Evolutionary conservation across 2,113 vertebrate genomes (phyloP).

Genomic region (Cariama cristata): DNA sequence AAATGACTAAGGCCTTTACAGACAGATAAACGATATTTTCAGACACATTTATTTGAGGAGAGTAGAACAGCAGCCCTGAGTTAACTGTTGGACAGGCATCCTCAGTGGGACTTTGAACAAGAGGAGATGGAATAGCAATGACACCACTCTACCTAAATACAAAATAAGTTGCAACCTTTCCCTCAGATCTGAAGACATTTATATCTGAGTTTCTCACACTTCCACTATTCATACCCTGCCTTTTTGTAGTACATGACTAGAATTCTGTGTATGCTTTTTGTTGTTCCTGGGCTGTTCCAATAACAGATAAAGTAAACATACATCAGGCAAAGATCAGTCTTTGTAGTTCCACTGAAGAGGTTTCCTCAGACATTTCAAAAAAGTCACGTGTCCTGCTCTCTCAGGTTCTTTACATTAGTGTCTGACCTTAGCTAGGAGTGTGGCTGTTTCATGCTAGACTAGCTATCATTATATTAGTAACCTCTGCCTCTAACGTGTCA

Average conservation of each 20-base stretch:
- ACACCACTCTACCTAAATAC: neutral
- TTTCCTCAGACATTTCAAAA: neutral
- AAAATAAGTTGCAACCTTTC: neutral
- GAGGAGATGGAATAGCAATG: neutral
- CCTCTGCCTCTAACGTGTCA: neutral
- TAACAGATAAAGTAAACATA: neutral
- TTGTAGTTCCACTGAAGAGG: neutral
- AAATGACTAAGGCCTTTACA: neutral
- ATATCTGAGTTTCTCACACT: neutral
- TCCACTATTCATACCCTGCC: neutral
- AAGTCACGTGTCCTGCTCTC: neutral
- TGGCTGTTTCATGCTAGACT: neutral
- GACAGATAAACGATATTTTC: neutral
- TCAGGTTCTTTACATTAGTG: neutral
- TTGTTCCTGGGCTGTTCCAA: neutral
- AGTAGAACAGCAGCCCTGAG: neutral
- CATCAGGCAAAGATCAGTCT: neutral
- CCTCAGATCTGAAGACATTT: neutral
- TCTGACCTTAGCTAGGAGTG: neutral
- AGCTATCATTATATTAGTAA: neutral
- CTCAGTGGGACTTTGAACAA: neutral
- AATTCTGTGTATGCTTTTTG: neutral
- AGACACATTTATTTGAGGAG: neutral
- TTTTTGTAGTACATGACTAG: neutral
- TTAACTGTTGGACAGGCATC: neutral